Percentiles rank a stretch among this genome's conserved stretches.
Evolutionary conservation across 2,888 invertebrate genomes (phyloP).

Genomic region (Tenthredo livida): DNA sequence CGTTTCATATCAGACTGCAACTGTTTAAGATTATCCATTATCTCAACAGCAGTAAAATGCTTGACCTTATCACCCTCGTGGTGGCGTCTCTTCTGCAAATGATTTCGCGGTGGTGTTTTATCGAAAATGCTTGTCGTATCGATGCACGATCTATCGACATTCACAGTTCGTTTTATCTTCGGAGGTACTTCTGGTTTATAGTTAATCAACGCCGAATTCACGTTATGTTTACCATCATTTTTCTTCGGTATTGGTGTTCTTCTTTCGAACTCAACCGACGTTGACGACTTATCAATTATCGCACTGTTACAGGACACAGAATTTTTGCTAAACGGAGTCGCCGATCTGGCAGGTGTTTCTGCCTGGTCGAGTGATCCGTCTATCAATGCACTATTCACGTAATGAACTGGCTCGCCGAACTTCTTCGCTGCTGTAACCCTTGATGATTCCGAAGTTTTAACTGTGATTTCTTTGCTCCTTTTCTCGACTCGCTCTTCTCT

Average conservation of each 20-base stretch:
- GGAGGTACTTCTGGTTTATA: constrained; percentile 67
- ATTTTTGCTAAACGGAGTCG: constrained; percentile 67
- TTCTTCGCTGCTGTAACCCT: constrained; percentile 47
- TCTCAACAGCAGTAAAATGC: constrained; percentile 65
- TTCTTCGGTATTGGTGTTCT: constrained; percentile 58
- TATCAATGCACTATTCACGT: constrained; percentile 60
- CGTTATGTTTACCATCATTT: constrained; percentile 66
- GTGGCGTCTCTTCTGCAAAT: constrained; percentile 61
- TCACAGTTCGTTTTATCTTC: constrained; percentile 65
- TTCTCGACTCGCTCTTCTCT: constrained; percentile 40
- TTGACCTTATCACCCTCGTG: constrained; percentile 63
- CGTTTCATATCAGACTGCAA: constrained; percentile 63
- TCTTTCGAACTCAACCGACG: constrained; percentile 58
- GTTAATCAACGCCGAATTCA: constrained; percentile 71
- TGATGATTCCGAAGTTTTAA: constrained; percentile 55
- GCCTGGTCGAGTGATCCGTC: constrained; percentile 23
- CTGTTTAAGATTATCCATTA: constrained; percentile 69
- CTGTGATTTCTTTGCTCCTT: constrained; percentile 27
- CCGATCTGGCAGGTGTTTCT: constrained; percentile 53
- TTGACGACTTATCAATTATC: constrained; percentile 70
- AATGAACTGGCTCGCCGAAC: constrained; percentile 34
- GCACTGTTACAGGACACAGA: constrained; percentile 72
- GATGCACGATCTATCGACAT: constrained; percentile 73
- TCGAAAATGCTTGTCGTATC: constrained; percentile 75
- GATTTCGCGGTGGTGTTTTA: constrained; percentile 65